Base-by-base conservation (phyloP, 2,113 vertebrate genomes). In the Chionis minor region DNA sequence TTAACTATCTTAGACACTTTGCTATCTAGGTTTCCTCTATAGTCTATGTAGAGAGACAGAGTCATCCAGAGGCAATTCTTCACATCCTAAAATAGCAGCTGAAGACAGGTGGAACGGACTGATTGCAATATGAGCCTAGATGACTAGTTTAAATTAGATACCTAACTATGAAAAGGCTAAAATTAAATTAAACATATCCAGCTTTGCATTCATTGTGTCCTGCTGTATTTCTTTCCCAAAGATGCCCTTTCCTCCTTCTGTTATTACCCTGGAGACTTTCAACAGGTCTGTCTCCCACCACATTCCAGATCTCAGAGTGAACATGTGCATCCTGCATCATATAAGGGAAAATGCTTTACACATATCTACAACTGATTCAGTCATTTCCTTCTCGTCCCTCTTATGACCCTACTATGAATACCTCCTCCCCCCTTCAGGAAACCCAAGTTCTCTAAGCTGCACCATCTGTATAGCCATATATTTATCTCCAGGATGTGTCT, bases 401-500 rank as follows among this genome's bases (percentile, higher is more conserved):
- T 90, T 91, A 81, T 91, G 94, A 95, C 94, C 87, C 70, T 80
- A 54, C 45, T 85, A 87, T 82, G 94, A 91, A 82, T 91, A 49
- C 90, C 52, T 51, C 94, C 92, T 93, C 90, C 70, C 69, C 59
- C 20, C 49, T 80, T 69, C 95, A 97, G 95, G 96, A 97, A 97
- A 80, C 93, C 44, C 66, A 91, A 94, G 94, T 85, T 27, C 78
- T 96, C 74, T 54, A 65, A 91, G 54, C 84, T 80, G 78, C 92
- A 85, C 93, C 96, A 97, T 94, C 94, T 97, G 95, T n/a, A 85
- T 38, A 94, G 58, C 49, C 84, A 80, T 82, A 72, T 54, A 94
- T 96, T 96, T 95, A 96, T 95, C 94, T 94, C 45, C 95, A 96
- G 96, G 94, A 97, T 96, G 66, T 91, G 91, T 65, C 93, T 96